A percentile compares a stretch with the other conserved stretches of the same genome.
Conservation (phyloP, 1,140 invertebrate species). For the Magallana gigas region DNA sequence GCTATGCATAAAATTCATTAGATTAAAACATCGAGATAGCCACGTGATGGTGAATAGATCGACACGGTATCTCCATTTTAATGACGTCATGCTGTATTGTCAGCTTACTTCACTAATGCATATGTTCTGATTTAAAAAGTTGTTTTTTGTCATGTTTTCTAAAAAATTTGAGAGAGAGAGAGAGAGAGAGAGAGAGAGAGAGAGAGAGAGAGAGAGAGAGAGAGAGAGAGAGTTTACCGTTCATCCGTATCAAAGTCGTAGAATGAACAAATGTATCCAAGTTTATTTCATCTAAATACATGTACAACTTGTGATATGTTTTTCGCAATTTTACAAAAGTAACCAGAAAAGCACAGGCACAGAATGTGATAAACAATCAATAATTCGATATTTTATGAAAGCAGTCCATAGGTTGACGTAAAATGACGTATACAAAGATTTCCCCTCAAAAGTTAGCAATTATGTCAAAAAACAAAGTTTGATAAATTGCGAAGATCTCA, state of each 20-base stretch:
- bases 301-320: too few relatives aligned
- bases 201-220: conserved; percentile 38
- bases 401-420: background rate
- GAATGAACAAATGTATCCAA: too few relatives aligned
- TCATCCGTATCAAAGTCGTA: background rate
- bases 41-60: background rate
- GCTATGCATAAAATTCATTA: conserved; percentile 36
- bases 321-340: too few relatives aligned
- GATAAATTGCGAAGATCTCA: conserved; percentile 34
- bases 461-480: conserved; percentile 9
- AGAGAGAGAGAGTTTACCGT: background rate
- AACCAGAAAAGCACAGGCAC: too few relatives aligned
- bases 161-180: background rate
- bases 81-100: background rate
- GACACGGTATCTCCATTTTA: background rate
- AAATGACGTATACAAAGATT: background rate
- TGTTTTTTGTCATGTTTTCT: too few relatives aligned
- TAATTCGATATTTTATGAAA: conserved; percentile 7
- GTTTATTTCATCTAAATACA: too few relatives aligned
- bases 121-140: too few relatives aligned
- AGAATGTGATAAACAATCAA: background rate
- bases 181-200: background rate
- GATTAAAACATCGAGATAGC: conserved; percentile 15
- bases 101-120: too few relatives aligned
- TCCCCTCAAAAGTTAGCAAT: background rate